phyloP scores from a whole-genome alignment of 2,888 invertebrate species.

The Stenodema calcarata region DNA sequence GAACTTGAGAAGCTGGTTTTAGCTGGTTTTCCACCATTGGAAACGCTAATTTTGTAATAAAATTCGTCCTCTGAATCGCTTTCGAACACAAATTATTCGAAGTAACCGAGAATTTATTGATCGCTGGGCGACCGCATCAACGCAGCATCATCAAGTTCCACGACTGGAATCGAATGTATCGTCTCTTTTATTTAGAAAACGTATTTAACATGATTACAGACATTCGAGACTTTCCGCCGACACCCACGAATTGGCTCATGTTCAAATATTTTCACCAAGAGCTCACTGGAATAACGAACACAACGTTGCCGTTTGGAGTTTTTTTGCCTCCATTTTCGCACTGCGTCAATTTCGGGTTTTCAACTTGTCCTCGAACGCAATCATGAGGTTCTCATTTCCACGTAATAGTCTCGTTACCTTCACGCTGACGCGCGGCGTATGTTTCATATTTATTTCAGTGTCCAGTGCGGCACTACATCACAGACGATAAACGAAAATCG shows the following conservation, averaged over 20 bases:
- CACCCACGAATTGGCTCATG: background rate
- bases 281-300: background rate
- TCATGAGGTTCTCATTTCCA: background rate
- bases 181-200: background rate
- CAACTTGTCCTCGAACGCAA: background rate
- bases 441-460: conserved; percentile 7
- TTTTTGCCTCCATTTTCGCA: background rate
- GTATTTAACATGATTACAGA: background rate
- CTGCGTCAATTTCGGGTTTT: background rate
- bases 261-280: background rate
- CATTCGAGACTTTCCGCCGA: background rate
- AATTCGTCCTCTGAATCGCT: no score
- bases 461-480: conserved; percentile 44
- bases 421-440: background rate
- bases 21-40: no score
- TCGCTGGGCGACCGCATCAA: background rate
- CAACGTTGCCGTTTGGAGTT: background rate
- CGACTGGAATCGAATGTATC: background rate
- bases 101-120: no score
- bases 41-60: no score
- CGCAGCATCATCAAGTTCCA: background rate
- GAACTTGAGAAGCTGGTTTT: background rate
- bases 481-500: conserved; percentile 36
- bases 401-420: background rate
- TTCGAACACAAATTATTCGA: no score